Evolutionary conservation across 2,888 invertebrate species (phyloP).

Genomic region (Lithophane socia): DNA sequence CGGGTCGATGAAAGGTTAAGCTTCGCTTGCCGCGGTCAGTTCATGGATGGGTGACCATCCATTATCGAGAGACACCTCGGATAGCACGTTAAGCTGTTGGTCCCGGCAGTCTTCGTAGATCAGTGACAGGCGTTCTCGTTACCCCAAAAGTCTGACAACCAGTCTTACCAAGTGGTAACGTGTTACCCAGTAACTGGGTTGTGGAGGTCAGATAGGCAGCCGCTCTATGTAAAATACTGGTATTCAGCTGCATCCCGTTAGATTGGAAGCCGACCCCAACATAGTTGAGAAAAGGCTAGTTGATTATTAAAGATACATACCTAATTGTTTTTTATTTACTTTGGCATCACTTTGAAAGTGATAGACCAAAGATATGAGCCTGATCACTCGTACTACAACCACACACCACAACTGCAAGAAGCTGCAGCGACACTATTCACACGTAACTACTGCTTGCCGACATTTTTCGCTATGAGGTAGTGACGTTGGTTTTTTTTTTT

Average conservation of each 20-base stretch:
- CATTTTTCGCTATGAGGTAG: too few species aligned
- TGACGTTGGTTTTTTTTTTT: too few species aligned
- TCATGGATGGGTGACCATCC: neutral
- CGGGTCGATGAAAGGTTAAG: neutral
- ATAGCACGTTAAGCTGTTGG: neutral
- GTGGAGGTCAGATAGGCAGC: neutral
- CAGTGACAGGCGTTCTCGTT: too few species aligned
- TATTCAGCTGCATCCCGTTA: neutral
- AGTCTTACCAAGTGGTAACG: neutral
- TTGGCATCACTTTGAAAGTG: too few species aligned
- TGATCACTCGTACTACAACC: too few species aligned
- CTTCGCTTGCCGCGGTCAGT: neutral
- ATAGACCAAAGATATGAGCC: too few species aligned
- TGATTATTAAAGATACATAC: too few species aligned
- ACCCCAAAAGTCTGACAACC: neutral
- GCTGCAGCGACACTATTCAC: too few species aligned
- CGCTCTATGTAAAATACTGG: neutral
- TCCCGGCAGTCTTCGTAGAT: neutral
- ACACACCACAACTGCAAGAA: too few species aligned
- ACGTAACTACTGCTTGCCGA: too few species aligned
- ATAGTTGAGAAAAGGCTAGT: neutral
- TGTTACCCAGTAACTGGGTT: neutral
- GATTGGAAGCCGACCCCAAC: neutral
- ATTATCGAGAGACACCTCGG: neutral
- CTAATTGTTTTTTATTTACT: too few species aligned